Evolutionary conservation across 2,797 vertebrate genomes (phyloP).

Genomic region (Acrossocheilus wenchowensis): DNA sequence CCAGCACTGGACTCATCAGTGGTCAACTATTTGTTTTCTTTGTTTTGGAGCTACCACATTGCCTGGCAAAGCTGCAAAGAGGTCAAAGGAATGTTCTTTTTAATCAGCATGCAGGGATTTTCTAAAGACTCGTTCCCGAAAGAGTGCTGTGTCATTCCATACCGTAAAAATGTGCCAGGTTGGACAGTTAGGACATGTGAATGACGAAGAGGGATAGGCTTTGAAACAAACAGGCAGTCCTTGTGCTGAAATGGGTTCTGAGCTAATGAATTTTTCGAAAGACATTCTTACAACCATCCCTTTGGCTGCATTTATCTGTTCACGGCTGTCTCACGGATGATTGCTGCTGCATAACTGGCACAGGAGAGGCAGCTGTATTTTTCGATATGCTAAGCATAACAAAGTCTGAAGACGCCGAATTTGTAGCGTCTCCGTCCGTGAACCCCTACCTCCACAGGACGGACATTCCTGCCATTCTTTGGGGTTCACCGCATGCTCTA

Average conservation of each 20-base stretch:
- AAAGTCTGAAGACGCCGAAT: not conserved
- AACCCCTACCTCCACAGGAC: slow-evolving; percentile 30
- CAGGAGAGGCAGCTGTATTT: slow-evolving; percentile 18
- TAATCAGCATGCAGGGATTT: slow-evolving; percentile 61
- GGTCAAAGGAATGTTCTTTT: slow-evolving; percentile 76
- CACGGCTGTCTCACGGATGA: not conserved
- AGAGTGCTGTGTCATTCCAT: slow-evolving; percentile 26
- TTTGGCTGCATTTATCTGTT: slow-evolving; percentile 11
- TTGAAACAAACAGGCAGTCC: not conserved
- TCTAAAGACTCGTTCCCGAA: slow-evolving; percentile 28
- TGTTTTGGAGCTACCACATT: slow-evolving; percentile 64
- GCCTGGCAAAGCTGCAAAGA: slow-evolving; percentile 67
- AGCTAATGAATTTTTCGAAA: not conserved
- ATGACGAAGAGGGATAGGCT: not conserved
- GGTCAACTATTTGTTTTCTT: slow-evolving; percentile 72
- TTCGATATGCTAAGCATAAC: slow-evolving; percentile 17
- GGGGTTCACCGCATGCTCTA: slow-evolving; percentile 11
- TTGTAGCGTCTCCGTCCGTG: not conserved
- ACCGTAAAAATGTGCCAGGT: slow-evolving; percentile 9
- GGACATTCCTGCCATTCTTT: slow-evolving; percentile 52
- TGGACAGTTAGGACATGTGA: not conserved
- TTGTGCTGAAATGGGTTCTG: slow-evolving; percentile 7
- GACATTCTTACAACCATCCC: not conserved
- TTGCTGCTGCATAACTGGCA: not conserved
- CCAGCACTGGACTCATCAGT: slow-evolving; percentile 40